These are phyloP conservation scores for Lophotriccus pileatus DNA, from an alignment of 2,797 vertebrate genomes.

Conservation along the genomic window DNA sequence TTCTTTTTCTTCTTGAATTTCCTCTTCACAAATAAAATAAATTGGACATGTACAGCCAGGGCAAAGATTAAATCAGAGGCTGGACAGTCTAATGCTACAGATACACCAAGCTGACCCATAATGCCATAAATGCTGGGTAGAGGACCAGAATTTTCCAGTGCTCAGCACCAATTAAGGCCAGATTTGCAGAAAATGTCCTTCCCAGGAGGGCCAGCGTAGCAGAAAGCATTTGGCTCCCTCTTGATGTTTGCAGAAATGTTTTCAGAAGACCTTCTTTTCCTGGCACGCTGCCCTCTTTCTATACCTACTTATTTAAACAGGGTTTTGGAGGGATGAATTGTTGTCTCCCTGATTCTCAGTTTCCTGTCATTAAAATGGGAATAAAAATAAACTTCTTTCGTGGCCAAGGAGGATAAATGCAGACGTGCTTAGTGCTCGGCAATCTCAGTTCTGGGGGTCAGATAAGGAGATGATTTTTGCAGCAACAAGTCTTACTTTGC, in stretches of 20 bases:
- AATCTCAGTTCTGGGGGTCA: background rate
- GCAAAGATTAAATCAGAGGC: background rate
- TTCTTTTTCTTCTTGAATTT: background rate
- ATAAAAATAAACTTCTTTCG: constrained; percentile 1
- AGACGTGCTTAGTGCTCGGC: background rate
- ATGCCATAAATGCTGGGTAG: background rate
- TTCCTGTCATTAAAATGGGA: background rate
- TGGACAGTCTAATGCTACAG: background rate
- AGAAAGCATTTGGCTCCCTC: constrained; percentile 50
- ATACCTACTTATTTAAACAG: background rate
- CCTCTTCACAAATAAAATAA: background rate
- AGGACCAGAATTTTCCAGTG: constrained; percentile 39
- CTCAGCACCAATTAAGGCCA: constrained; percentile 53
- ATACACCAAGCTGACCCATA: background rate
- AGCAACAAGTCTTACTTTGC: background rate
- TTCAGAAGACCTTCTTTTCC: constrained; percentile 35
- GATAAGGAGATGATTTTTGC: background rate
- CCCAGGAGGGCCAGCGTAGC: constrained; percentile 17
- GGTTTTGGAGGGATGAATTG: background rate
- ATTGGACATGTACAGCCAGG: background rate
- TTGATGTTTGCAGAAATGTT: constrained; percentile 43
- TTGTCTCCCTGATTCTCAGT: background rate
- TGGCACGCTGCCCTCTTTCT: constrained; percentile 5
- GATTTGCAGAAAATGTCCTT: constrained; percentile 38
- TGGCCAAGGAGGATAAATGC: background rate